Base-by-base conservation (phyloP, 2,888 invertebrate genomes). In the Drosophila algonquin region DNA sequence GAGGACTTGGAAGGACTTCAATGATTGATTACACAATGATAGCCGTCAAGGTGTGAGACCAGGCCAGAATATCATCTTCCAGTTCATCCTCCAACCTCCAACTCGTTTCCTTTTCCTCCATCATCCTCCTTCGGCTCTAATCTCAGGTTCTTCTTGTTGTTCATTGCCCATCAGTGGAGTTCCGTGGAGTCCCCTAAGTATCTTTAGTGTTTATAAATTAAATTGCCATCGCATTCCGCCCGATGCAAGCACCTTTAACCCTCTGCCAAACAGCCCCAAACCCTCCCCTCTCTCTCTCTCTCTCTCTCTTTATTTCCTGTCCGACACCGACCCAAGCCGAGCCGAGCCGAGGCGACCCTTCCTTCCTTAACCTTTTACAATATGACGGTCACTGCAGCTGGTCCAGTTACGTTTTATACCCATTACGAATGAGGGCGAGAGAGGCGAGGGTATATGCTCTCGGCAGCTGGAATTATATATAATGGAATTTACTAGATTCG, bases 11-110 rank as follows among this genome's bases (percentile, higher is more conserved):
- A 50, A 35, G 40, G 63, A 46, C 53, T 54, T 32, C 54, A 57
- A 63, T 72, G 71, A 72, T 73, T 72, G 73, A 72, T 72, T 63
- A 73, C 55, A 67, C 55, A 67, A 32, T 27, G 65, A 67, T 64
- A 24, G 67, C 44, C 65, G 67, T 50, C 67, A 67, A 67, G 65
- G 65, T 67, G 65, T 8, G 8, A 8, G 30, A 30, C 2, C 30
- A 65, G 54, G 54, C 24, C 21, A 24, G 50, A 55, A 55, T 67
- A 67, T 67, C 65, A 67, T 67, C 65, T 67, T 67, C 53, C 65
- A 65, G 54, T 55, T 50, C 65, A 55, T 55, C 67, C 55, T 50
- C 68, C 55, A 56, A 67, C 56, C 55, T 50, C 68, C 55, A 56
- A 67, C 56, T 51, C 44, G 27, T 45, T 21, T 7, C n/a, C 50